phyloP scores from a whole-genome alignment of 2,113 vertebrate genomes.

The Scolopax mira region DNA sequence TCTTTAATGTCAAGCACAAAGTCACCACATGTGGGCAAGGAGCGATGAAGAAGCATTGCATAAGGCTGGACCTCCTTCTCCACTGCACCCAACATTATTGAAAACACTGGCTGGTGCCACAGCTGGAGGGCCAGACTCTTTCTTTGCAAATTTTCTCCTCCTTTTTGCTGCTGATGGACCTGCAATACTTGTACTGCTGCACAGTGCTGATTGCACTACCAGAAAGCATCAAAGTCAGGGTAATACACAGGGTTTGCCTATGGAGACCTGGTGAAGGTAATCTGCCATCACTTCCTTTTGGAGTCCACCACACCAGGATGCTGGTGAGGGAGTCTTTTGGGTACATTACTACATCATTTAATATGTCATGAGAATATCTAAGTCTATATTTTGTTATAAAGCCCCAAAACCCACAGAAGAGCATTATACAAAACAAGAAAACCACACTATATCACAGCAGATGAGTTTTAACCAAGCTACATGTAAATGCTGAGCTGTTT shows the following conservation, averaged over 20 bases:
- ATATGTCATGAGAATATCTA: neutral
- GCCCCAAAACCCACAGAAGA: neutral
- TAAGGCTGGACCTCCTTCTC: neutral
- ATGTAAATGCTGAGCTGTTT: neutral
- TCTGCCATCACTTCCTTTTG: neutral
- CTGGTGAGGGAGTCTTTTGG: neutral
- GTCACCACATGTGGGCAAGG: accelerated
- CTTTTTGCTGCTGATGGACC: neutral
- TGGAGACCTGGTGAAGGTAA: neutral
- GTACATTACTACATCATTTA: neutral
- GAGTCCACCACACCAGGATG: neutral
- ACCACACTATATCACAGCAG: neutral
- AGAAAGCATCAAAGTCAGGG: neutral
- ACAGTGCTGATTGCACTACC: neutral
- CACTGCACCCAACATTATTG: accelerated
- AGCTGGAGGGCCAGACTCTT: neutral
- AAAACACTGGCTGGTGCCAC: neutral
- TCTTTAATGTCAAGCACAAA: neutral
- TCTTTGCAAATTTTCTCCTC: neutral
- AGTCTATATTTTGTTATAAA: neutral
- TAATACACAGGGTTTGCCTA: neutral
- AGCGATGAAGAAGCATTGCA: neutral
- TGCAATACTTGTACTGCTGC: neutral
- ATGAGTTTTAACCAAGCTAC: neutral
- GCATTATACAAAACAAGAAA: neutral